Conservation (phyloP, 1,140 invertebrate genomes). For the Coboldia fuscipes region DNA sequence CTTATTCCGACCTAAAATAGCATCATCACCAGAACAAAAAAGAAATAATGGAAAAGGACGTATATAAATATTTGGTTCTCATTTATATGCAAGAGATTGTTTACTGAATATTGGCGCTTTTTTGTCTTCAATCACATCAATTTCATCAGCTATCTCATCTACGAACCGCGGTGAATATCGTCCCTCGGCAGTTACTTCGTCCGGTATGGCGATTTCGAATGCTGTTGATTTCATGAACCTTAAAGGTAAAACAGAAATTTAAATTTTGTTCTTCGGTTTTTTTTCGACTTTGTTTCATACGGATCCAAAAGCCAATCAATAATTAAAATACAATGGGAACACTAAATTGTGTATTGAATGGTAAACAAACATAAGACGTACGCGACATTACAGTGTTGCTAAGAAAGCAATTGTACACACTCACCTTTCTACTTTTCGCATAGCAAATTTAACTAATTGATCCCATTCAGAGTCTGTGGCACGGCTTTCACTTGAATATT, state of each 20-base stretch:
- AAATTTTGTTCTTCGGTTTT: too few species aligned
- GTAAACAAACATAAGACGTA: too few species aligned
- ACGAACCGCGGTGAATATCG: slow-evolving; percentile 54
- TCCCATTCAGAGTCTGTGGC: slow-evolving; percentile 59
- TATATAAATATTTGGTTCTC: too few species aligned
- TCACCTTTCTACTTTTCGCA: slow-evolving; percentile 43
- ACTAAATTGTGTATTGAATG: too few species aligned
- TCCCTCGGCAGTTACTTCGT: slow-evolving; percentile 42
- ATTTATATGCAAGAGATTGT: slow-evolving; percentile 19
- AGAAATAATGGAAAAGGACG: too few species aligned
- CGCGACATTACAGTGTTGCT: too few species aligned
- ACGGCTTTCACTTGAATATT: slow-evolving; percentile 39
- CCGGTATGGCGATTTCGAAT: slow-evolving; percentile 44
- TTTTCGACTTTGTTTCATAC: too few species aligned
- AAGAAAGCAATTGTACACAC: too few species aligned
- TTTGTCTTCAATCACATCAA: slow-evolving; percentile 58
- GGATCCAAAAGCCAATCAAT: too few species aligned
- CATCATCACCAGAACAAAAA: background rate
- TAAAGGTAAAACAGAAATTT: slow-evolving; percentile 6
- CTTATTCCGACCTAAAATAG: slow-evolving; percentile 45
- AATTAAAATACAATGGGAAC: too few species aligned
- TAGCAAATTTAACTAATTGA: slow-evolving; percentile 46
- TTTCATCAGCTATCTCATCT: slow-evolving; percentile 59
- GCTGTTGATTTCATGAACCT: slow-evolving; percentile 55
- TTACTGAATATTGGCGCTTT: slow-evolving; percentile 56